Base-by-base conservation (phyloP, 2,797 vertebrate genomes). In the Monodelphis domestica region DNA sequence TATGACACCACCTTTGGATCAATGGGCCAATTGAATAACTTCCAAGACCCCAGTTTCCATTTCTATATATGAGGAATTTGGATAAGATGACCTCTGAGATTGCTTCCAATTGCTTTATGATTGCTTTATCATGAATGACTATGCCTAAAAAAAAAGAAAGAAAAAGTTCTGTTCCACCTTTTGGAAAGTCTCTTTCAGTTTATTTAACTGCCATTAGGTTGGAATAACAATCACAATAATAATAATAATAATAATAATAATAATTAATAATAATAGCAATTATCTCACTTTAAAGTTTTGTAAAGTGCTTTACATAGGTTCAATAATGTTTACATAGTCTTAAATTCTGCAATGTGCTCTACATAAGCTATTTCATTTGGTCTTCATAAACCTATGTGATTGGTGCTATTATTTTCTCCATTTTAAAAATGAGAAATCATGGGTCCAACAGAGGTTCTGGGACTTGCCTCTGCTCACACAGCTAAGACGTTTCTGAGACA, bases 21-120 rank as follows among this genome's bases (percentile, higher is more conserved):
- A 90, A 54, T 78, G 87, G 90, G 10, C 70, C 10, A 90, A 1
- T 92, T 92, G 84, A 24, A 94, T 91, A 56, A 17, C 90, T 88
- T 91, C 87, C 53, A 94, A 1, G 87, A 26, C 2, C 3, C 87
- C 5, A 54, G 28, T 78, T 91, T 91, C 0, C 12, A 53, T 17
- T 52, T 90, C 53, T 63, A 91, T 90, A 70, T 57, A 93, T 30
- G 0, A 5, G 5, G 0, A 10, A 11, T 5, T 50, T 50, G 21
- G 12, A 50, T 26, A 9, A 78, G 70, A 78, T 45, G 4, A 45
- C 38, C 3, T 78, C 21, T 26, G 10, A 84, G 24, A 9, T 84
- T 84, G 50, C 3, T 78, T 78, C 9, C 38, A 45, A 78, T 38
- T 45, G 63, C 26, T 45, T 17, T 78, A 45, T 45, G 15, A 33